Percentiles rank a stretch among this genome's conserved stretches.
These are phyloP conservation scores for Drosophila burlai DNA, from an alignment of 1,140 invertebrate genomes.

Conservation along the genomic window DNA sequence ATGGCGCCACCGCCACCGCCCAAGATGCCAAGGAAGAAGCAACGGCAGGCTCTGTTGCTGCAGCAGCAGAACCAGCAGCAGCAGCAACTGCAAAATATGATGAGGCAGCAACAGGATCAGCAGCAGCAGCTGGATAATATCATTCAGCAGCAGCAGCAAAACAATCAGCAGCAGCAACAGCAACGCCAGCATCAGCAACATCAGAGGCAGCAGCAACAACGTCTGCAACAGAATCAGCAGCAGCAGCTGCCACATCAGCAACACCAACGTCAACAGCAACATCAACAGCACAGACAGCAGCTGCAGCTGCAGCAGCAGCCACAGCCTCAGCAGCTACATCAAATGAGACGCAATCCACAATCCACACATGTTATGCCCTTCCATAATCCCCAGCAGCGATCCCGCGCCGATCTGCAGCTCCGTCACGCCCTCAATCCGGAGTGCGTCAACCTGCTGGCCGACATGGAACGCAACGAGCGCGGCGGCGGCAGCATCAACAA, in stretches of 20 bases:
- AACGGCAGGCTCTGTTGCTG: slow-evolving; percentile 3
- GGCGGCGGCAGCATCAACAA: slow-evolving; percentile 40
- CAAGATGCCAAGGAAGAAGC: slow-evolving; percentile 25
- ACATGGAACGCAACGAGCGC: slow-evolving; percentile 29
- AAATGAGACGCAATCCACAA: slow-evolving; percentile 17
- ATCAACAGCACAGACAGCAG: background rate
- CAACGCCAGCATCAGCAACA: slow-evolving; percentile 1
- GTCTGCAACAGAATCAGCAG: slow-evolving; percentile 4
- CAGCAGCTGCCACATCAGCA: slow-evolving; percentile 17
- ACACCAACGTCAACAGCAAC: slow-evolving; percentile 3
- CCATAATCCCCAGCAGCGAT: slow-evolving; percentile 53
- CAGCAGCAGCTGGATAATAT: slow-evolving; percentile 34
- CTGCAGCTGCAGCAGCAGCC: background rate
- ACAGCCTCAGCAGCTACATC: background rate
- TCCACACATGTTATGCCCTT: slow-evolving; percentile 45
- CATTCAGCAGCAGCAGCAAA: background rate
- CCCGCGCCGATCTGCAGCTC: slow-evolving; percentile 45
- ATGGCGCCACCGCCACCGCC: slow-evolving; percentile 39
- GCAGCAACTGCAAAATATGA: slow-evolving; percentile 16
- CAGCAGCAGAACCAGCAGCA: slow-evolving; percentile 15
- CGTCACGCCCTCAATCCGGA: slow-evolving; percentile 41
- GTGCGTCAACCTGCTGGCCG: slow-evolving; percentile 50
- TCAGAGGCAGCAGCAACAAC: slow-evolving; percentile 25
- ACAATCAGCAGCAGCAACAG: slow-evolving; percentile 12
- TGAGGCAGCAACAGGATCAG: slow-evolving; percentile 21